phyloP scores from a whole-genome alignment of 1,140 invertebrate species.

The Ips nitidus region DNA sequence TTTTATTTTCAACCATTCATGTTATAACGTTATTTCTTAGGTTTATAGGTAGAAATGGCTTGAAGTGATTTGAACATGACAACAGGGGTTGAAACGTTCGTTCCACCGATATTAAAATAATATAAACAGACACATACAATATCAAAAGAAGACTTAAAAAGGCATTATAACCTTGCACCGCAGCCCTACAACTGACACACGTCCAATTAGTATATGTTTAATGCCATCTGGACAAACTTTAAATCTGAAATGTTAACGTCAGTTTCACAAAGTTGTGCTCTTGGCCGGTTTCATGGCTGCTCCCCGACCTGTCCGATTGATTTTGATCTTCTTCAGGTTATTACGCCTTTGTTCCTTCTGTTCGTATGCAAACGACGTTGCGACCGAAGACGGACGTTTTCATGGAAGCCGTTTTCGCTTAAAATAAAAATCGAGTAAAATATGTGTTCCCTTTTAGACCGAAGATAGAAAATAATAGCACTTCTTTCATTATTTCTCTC shows the following conservation, averaged over 20 bases:
- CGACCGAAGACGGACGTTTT: constrained; percentile 28
- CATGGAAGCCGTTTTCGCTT: constrained; percentile 23
- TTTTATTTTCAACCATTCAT: too few relatives aligned
- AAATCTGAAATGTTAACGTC: constrained; percentile 42
- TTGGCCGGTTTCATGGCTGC: constrained; percentile 37
- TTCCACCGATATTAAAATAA: constrained; percentile 3
- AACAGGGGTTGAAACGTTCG: background rate
- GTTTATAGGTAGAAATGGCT: too few relatives aligned
- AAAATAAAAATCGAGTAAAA: background rate
- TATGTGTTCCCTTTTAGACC: too few relatives aligned
- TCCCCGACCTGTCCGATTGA: constrained; percentile 39
- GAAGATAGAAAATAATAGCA: too few relatives aligned
- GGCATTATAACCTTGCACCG: constrained; percentile 14
- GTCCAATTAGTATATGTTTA: constrained; percentile 47
- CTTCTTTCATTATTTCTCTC: too few relatives aligned
- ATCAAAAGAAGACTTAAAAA: constrained; percentile 23
- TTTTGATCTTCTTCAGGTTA: constrained; percentile 46
- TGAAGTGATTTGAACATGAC: too few relatives aligned
- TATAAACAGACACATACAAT: background rate
- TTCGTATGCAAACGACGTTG: constrained; percentile 42
- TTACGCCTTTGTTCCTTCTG: constrained; percentile 46
- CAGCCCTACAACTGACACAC: constrained; percentile 36
- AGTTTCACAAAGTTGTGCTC: constrained; percentile 29
- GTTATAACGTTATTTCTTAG: too few relatives aligned
- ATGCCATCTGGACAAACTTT: constrained; percentile 43